phyloP scores from a whole-genome alignment of 2,113 vertebrate genomes.

The Misgurnus mizolepis region DNA sequence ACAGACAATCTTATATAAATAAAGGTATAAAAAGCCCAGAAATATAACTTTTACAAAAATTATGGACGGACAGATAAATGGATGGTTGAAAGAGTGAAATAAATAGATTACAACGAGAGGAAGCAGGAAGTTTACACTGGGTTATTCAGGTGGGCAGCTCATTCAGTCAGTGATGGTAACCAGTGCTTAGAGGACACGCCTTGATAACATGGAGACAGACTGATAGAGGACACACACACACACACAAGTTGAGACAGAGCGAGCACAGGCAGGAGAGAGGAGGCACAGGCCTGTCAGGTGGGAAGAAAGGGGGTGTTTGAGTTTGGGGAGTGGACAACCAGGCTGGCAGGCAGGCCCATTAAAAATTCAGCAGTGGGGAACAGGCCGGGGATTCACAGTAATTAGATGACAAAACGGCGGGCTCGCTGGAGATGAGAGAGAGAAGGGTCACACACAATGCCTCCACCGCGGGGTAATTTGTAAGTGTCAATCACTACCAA shows the following conservation, averaged over 20 bases:
- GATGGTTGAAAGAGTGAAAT: too few species aligned
- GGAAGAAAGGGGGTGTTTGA: conserved; percentile 25
- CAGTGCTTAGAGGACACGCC: conserved; percentile 19
- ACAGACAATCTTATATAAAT: too few species aligned
- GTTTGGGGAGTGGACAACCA: conserved; percentile 32
- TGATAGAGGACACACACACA: conserved; percentile 29
- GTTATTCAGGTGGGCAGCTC: conserved; percentile 22
- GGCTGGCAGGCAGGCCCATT: conserved; percentile 74
- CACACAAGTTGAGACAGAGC: not conserved
- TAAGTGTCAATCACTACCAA: conserved; percentile 97
- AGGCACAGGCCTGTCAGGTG: conserved; percentile 24
- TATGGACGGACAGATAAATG: too few species aligned
- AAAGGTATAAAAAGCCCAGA: too few species aligned
- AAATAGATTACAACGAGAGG: not conserved
- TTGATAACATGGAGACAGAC: conserved; percentile 26
- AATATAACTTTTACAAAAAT: too few species aligned
- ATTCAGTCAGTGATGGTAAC: not conserved
- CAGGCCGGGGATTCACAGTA: conserved; percentile 99
- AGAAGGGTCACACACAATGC: conserved; percentile 97
- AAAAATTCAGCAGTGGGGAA: conserved; percentile 98
- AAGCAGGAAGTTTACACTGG: not conserved
- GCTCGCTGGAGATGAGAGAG: conserved; percentile 98
- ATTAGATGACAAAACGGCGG: conserved; percentile 99
- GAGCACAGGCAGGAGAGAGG: conserved; percentile 1
- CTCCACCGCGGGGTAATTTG: conserved; percentile 98